Base-by-base conservation (phyloP, 1,140 invertebrate genomes). In the Nylanderia fulva region DNA sequence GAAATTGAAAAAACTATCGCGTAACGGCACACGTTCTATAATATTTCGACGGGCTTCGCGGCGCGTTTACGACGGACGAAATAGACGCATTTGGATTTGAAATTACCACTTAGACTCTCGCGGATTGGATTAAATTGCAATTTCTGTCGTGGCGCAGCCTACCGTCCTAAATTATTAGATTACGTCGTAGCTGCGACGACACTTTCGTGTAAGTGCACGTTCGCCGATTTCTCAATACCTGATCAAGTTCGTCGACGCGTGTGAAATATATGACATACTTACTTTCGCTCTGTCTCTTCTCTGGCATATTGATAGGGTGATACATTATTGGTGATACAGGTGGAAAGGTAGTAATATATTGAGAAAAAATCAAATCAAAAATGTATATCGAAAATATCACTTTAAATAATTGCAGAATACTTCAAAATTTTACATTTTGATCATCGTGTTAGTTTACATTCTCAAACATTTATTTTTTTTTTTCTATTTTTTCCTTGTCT, bases 71-170 rank as follows among this genome's bases (percentile, higher is more conserved):
- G 68, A 64, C 56, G 6, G 29, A 0, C 48, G 48, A 33, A 77
- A 63, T 75, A 42, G 42, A 71, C 52, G 54, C 29, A 69, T 48
- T 76, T 80, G 63, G 85, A 88, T 86, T 86, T 66, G 85, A 90
- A 86, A 90, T 90, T 90, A 87, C 90, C 88, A 90, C 88, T 90
- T 88, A 88, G 85, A 84, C 85, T 84, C 72, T 24, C 85, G 61
- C 68, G 88, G 72, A 86, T 90, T 86, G 48, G 63, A 86, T 90
- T 90, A 90, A 90, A 90, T 90, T 90, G 89, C 88, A 90, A 90
- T 90, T 63, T 90, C 86, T 90, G 82, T 33, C 84, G 56, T 58
- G 84, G 39, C 61, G n/a, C 11, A 56, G 68, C 36, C 82, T 60
- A 27, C n/a, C 68, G 45, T 64, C 74, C 71, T 45, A 75, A 86